These are phyloP conservation scores for Araneus ventricosus DNA, from an alignment of 1,140 invertebrate species.

Conservation along the genomic window DNA sequence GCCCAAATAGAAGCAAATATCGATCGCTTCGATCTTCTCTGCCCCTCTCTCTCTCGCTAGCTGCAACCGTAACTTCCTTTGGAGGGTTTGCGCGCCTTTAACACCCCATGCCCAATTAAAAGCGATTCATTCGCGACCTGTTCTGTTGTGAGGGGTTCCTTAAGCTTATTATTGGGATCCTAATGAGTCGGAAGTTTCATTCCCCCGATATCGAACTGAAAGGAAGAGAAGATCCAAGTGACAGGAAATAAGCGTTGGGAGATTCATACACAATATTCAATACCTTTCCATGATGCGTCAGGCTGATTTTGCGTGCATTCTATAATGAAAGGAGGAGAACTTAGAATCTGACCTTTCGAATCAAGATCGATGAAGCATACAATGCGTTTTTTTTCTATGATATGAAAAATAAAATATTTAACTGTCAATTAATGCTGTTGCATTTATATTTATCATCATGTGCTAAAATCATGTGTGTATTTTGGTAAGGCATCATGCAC, in stretches of 20 bases:
- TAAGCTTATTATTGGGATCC: conserved; percentile 15
- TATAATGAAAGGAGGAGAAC: too few relatives aligned
- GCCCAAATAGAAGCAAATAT: conserved; percentile 27
- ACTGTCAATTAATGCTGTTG: too few relatives aligned
- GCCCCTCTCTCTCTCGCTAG: background rate
- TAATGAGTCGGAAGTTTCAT: conserved; percentile 6
- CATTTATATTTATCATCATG: too few relatives aligned
- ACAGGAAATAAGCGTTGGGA: background rate
- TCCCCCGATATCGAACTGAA: conserved; percentile 9
- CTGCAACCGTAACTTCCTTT: background rate
- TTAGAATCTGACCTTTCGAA: too few relatives aligned
- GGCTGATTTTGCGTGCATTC: too few relatives aligned
- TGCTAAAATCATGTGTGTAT: too few relatives aligned
- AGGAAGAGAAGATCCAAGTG: conserved; percentile 1
- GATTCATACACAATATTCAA: background rate
- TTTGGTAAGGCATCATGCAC: too few relatives aligned
- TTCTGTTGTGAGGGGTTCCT: conserved; percentile 1
- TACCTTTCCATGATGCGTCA: background rate
- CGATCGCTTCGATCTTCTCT: background rate
- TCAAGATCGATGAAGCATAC: too few relatives aligned
- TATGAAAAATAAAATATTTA: too few relatives aligned
- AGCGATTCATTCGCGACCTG: conserved; percentile 1
- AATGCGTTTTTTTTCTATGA: too few relatives aligned
- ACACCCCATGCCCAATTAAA: conserved; percentile 1
- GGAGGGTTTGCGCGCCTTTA: background rate